Base-by-base conservation (phyloP, 2,888 invertebrate species). In the Lithophane semibrunnea region DNA sequence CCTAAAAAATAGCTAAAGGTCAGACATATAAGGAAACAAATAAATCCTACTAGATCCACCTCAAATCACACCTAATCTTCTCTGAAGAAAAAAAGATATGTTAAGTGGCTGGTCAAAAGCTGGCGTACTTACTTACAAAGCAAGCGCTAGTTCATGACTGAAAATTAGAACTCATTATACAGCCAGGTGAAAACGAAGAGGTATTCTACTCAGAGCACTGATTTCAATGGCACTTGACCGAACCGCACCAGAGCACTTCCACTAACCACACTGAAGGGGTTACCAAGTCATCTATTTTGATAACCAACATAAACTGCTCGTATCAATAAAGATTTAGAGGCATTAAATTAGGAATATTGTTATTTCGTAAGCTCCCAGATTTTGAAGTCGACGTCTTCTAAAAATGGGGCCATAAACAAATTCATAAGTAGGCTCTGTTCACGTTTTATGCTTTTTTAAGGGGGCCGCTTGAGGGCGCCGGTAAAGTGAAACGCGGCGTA, bases 401-500 rank as follows among this genome's bases (percentile, higher is more conserved):
- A 93, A 94, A 95, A 95, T 94, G 93, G 94, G 92, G 92, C 94
- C 92, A 94, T 96, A 96, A 96, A 96, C 96, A 96, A 96, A 96
- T 96, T 96, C 96, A 96, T 96, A 96, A 96, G 96, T 95, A 96
- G 96, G 94, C 95, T 93, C 91, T 93, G 93, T 92, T 94, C 93
- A 91, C 92, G 91, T 92, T 94, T 96, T 96, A 96, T 96, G 95
- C 91, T 93, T 94, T 95, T 96, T 96, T 95, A 96, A 95, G 93
- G 93, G 94, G 92, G 86, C 91, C 87, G 93, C 94, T 92, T 88
- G 90, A 91, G 94, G 94, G 93, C 90, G 91, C 90, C 92, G 93
- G 94, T 90, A 93, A 95, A 95, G 95, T 95, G 95, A 95, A 95
- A 95, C 94, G 95, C 91, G 91, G 92, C 94, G 95, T 94, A 93